phyloP scores from a whole-genome alignment of 1,140 invertebrate genomes.

The Cephus cinctus region DNA sequence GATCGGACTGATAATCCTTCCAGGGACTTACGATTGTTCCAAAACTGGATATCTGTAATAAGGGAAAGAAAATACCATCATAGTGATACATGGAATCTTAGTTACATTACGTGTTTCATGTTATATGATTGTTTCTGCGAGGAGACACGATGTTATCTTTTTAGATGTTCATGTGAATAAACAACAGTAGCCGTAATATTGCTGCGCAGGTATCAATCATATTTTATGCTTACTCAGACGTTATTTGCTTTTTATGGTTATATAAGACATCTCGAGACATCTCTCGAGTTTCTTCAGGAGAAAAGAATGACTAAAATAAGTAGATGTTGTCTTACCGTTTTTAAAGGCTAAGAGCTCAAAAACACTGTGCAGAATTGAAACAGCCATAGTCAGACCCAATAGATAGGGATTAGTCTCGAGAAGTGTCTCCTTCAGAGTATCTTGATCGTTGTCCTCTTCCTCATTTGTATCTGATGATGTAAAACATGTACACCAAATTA shows the following conservation, averaged over 20 bases:
- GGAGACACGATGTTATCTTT: too few species aligned
- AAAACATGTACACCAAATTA: constrained; percentile 12
- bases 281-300: too few species aligned
- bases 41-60: constrained; percentile 94
- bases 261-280: too few species aligned
- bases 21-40: constrained; percentile 95
- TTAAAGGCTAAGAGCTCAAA: constrained; percentile 99
- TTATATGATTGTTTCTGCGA: too few species aligned
- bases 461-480: constrained; percentile 53
- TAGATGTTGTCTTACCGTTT: constrained; percentile 76
- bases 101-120: constrained; percentile 7
- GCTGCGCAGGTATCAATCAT: too few species aligned
- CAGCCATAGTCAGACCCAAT: constrained; percentile 84
- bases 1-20: constrained; percentile 97
- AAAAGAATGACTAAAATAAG: too few species aligned
- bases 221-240: too few species aligned
- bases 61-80: constrained; percentile 29
- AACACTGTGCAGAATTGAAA: constrained; percentile 95
- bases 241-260: too few species aligned
- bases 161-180: too few species aligned
- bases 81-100: too few species aligned
- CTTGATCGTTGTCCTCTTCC: constrained; percentile 91
- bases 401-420: constrained; percentile 97
- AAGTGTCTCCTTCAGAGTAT: constrained; percentile 94
- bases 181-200: too few species aligned